Evolutionary conservation across 2,888 invertebrate species (phyloP).

Genomic region (Eilema griseolum): DNA sequence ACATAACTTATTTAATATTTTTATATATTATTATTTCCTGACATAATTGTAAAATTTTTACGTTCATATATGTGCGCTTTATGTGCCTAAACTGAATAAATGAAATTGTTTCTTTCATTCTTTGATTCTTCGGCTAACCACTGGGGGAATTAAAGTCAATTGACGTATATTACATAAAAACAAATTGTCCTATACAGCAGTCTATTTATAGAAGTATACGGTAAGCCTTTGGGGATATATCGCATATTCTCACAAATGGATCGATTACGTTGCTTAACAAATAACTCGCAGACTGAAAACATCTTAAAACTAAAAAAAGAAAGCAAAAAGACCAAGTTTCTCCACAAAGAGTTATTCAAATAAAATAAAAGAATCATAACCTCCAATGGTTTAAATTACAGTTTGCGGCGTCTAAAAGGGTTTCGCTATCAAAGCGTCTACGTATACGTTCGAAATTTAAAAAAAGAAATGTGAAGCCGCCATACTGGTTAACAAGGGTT

Average conservation of each 20-base stretch:
- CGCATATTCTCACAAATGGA: not conserved
- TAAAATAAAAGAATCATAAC: constrained; percentile 48
- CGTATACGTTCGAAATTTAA: constrained; percentile 60
- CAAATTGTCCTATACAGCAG: too few species aligned
- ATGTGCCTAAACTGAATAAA: too few species aligned
- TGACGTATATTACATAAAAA: too few species aligned
- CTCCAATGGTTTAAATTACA: constrained; percentile 79
- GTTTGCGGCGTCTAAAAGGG: constrained; percentile 71
- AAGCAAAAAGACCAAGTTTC: constrained; percentile 5
- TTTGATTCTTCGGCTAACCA: too few species aligned
- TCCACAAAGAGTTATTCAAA: constrained; percentile 19
- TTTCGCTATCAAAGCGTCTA: constrained; percentile 78
- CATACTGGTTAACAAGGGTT: constrained; percentile 82
- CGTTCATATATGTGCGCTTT: too few species aligned
- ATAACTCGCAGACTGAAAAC: not conserved
- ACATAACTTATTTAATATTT: too few species aligned
- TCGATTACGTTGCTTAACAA: constrained; percentile 11
- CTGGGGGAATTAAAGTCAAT: too few species aligned
- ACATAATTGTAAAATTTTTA: too few species aligned
- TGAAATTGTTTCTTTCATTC: too few species aligned
- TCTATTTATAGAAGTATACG: too few species aligned
- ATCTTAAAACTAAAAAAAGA: constrained; percentile 19
- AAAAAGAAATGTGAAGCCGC: constrained; percentile 72
- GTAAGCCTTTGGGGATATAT: too few species aligned
- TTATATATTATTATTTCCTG: too few species aligned